phyloP scores from a whole-genome alignment of 2,888 invertebrate genomes.

The Saturnia pavonia region DNA sequence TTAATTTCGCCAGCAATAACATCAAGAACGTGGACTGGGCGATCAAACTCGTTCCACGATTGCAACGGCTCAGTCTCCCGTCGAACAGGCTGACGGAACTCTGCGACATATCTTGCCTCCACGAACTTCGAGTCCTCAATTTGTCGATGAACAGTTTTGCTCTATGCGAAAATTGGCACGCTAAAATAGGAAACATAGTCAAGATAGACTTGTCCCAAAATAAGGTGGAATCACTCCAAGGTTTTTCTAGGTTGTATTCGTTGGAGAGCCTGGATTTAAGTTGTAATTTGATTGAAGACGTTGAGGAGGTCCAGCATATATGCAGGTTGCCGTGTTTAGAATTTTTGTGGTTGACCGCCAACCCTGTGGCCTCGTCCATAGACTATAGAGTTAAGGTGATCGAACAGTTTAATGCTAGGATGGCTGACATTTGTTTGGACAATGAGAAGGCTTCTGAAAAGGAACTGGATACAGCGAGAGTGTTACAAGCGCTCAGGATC shows the following conservation, averaged over 20 bases:
- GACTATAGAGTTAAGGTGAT: constrained; percentile 96
- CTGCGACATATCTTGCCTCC: constrained; percentile 89
- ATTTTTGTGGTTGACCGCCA: constrained; percentile 92
- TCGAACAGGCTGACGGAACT: constrained; percentile 90
- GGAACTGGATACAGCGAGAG: constrained; percentile 95
- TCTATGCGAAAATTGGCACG: constrained; percentile 89
- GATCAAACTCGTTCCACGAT: constrained; percentile 87
- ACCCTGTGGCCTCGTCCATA: constrained; percentile 91
- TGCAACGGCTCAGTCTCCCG: constrained; percentile 87
- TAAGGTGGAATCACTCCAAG: constrained; percentile 85
- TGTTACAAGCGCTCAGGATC: constrained; percentile 92
- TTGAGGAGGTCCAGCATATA: constrained; percentile 91
- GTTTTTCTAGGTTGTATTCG: constrained; percentile 92
- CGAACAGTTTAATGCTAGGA: constrained; percentile 92
- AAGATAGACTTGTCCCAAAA: constrained; percentile 93
- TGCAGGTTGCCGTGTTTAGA: constrained; percentile 93
- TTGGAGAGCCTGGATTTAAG: constrained; percentile 92
- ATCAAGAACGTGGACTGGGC: constrained; percentile 90
- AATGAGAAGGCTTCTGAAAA: constrained; percentile 92
- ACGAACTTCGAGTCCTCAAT: constrained; percentile 88
- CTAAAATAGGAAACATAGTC: constrained; percentile 93
- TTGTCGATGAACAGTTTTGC: constrained; percentile 90
- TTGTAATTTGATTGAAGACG: constrained; percentile 90
- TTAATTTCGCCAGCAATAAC: constrained; percentile 91
- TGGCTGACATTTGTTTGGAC: constrained; percentile 92